Base-by-base conservation (phyloP, 2,113 vertebrate species). In the Pao palembangensis region DNA sequence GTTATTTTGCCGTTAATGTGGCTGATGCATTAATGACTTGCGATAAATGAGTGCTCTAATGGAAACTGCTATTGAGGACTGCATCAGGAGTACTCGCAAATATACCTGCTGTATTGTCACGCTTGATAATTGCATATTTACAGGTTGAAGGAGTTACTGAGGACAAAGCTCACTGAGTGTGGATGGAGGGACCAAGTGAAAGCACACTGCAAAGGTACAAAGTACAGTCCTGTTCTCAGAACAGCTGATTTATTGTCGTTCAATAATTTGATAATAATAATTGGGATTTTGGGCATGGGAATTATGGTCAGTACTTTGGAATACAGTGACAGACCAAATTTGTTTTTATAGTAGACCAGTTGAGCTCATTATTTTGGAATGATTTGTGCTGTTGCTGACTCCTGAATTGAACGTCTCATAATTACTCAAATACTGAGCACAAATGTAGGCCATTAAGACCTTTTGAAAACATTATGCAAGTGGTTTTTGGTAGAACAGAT, bases 121-220 rank as follows among this genome's bases (percentile, higher is more conserved):
- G 7, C 20, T 14, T 43, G 12, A 20, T 56, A 12, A 12, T 55
- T n/a, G 12, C 8, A 17, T 69, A 3, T 46, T 31, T 38, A 83
- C 86, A 98, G 96, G 69, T 91, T 99, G 81, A 99, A 99, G 88
- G 96, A 98, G 76, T 64, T 99, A 67, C 90, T 98, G 81, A 92
- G 95, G 89, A 93, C 93, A 55, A 98, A 97, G 78, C 93, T 99
- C 83, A 96, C 95, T 55, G 96, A 99, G 84, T 98, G 96, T 13
- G 96, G 96, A 59, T 99, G 96, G 96, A 96, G 94, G 87, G 96
- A 99, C 87, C 95, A 99, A 61, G 88, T 99, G 79, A 98, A 98
- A 83, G 96, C 96, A 67, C 93, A 96, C 48, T 98, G 95, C 88
- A 99, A 96, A 98, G 96, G 96, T 97, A 92, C 13, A 55, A 51